Conservation (phyloP, 2,888 invertebrate genomes). For the Ormyrus labotus region DNA sequence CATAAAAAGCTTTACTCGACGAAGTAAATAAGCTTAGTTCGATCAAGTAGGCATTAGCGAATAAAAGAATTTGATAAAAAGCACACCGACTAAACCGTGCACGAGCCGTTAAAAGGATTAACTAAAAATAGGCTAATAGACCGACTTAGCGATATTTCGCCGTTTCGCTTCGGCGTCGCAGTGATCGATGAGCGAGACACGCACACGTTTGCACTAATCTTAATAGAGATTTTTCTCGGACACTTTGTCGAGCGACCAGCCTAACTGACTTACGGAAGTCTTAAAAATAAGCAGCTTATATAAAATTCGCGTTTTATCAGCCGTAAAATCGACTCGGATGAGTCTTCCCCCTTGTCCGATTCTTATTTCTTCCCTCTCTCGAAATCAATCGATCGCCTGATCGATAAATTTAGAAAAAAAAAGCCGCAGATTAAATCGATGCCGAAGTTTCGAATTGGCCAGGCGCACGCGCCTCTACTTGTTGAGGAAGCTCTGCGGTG, state of each 20-base stretch:
- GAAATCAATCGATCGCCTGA: not conserved
- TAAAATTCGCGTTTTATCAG: constrained; percentile 37
- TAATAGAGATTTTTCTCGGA: constrained; percentile 19
- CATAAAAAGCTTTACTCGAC: too few relatives aligned
- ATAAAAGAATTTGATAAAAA: too few relatives aligned
- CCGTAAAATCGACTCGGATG: constrained; percentile 30
- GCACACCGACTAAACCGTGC: too few relatives aligned
- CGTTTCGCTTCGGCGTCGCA: not conserved
- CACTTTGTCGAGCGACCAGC: not conserved
- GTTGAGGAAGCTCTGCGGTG: constrained; percentile 25
- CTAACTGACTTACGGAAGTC: constrained; percentile 45
- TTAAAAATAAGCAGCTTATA: constrained; percentile 49
- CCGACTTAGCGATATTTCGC: too few relatives aligned
- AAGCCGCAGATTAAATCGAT: constrained; percentile 36
- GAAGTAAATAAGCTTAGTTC: too few relatives aligned
- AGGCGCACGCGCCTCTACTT: constrained; percentile 30
- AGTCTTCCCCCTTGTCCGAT: not conserved
- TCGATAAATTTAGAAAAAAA: not conserved
- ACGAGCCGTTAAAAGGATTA: too few relatives aligned
- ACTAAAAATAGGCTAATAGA: too few relatives aligned
- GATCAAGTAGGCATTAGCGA: too few relatives aligned
- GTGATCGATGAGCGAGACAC: not conserved
- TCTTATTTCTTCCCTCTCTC: not conserved
- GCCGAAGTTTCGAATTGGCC: constrained; percentile 3
- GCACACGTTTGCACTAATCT: constrained; percentile 12